Evolutionary conservation across 2,888 invertebrate species (phyloP).

Genomic region (Oeneis ivallda): DNA sequence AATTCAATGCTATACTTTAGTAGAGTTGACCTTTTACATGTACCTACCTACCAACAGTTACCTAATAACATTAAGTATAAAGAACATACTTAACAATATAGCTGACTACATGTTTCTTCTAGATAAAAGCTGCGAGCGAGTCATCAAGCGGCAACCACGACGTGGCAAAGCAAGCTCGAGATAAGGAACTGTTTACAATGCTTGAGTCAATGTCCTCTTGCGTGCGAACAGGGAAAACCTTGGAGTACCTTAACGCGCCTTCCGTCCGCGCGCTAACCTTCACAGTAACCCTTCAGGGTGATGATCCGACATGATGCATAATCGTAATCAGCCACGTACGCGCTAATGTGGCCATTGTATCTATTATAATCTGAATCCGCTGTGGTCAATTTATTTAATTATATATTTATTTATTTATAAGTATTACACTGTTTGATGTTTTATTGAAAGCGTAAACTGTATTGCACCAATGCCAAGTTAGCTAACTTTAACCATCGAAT

Average conservation of each 20-base stretch:
- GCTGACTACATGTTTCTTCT: conserved; percentile 59
- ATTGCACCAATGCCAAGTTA: too few relatives aligned
- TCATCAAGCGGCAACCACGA: conserved; percentile 47
- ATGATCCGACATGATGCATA: conserved; percentile 54
- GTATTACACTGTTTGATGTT: conserved; percentile 5
- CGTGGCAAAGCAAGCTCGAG: conserved; percentile 65
- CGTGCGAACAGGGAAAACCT: conserved; percentile 73
- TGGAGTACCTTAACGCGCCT: conserved; percentile 64
- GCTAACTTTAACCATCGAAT: too few relatives aligned
- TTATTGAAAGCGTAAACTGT: not conserved
- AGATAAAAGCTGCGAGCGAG: conserved; percentile 76
- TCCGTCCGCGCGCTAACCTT: conserved; percentile 56
- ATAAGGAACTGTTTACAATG: conserved; percentile 82
- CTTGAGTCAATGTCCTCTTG: conserved; percentile 81
- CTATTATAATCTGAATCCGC: conserved; percentile 21
- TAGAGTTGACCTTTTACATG: too few relatives aligned
- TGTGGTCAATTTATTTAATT: conserved; percentile 22
- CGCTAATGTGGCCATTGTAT: conserved; percentile 43
- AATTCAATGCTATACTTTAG: too few relatives aligned
- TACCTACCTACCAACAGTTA: too few relatives aligned
- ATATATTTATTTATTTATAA: conserved; percentile 9
- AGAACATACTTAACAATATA: conserved; percentile 26
- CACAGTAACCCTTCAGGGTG: conserved; percentile 58
- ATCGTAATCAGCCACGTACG: conserved; percentile 41
- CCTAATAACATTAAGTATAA: too few relatives aligned